Evolutionary conservation across 1,140 invertebrate species (phyloP).

Genomic region (Pinna nobilis): DNA sequence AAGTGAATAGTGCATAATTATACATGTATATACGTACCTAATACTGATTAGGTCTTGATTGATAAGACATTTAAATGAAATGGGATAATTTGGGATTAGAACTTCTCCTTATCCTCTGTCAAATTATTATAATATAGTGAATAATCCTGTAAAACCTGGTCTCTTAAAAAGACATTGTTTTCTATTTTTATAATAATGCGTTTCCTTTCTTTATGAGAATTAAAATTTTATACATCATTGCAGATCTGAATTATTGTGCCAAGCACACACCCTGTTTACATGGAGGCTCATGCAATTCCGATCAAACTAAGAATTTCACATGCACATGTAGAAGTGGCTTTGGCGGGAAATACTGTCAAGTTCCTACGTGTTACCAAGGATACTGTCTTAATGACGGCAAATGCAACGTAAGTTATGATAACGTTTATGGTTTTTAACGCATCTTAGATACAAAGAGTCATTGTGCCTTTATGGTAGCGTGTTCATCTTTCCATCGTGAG

Average conservation of each 20-base stretch:
- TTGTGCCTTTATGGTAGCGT: too few relatives aligned
- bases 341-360: conserved; percentile 95
- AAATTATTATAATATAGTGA: not conserved
- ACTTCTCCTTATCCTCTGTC: not conserved
- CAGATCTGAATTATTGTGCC: conserved; percentile 96
- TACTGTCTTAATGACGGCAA: conserved; percentile 88
- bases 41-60: not conserved
- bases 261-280: conserved; percentile 95
- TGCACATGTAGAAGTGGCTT: conserved; percentile 92
- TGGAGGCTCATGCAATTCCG: conserved; percentile 88
- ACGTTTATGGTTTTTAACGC: too few relatives aligned
- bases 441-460: too few relatives aligned
- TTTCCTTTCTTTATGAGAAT: not conserved
- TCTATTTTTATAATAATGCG: not conserved
- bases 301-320: conserved; percentile 51
- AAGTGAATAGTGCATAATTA: not conserved
- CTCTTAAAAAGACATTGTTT: not conserved
- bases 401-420: conserved; percentile 92
- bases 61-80: not conserved
- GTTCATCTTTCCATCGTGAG: too few relatives aligned
- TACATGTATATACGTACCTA: not conserved
- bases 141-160: not conserved
- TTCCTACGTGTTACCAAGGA: conserved; percentile 91
- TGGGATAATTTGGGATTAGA: not conserved
- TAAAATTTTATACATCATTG: conserved; percentile 17